phyloP scores from a whole-genome alignment of 2,113 vertebrate species.

The Heterocephalus glaber region DNA sequence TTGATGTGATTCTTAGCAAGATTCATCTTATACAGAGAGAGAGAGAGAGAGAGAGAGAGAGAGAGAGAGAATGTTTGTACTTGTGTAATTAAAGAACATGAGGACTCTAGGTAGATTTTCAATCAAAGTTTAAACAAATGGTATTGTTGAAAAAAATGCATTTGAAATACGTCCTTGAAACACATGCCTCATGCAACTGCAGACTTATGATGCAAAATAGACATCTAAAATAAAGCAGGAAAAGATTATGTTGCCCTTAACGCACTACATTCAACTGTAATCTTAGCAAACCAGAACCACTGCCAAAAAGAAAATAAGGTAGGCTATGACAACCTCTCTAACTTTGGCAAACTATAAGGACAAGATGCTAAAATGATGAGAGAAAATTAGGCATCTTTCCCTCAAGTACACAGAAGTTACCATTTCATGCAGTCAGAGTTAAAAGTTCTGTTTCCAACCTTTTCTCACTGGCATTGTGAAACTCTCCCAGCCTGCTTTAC shows the following conservation, averaged over 20 bases:
- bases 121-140: not conserved
- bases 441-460: not conserved
- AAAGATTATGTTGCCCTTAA: not conserved
- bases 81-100: not conserved
- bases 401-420: conserved; percentile 36
- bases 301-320: not conserved
- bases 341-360: conserved; percentile 2
- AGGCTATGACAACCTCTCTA: not conserved
- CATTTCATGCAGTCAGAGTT: not conserved
- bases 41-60: too few relatives aligned
- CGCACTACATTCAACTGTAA: not conserved
- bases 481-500: not conserved
- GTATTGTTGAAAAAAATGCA: not conserved
- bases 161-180: not conserved
- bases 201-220: not conserved
- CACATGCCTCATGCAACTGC: not conserved
- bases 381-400: not conserved
- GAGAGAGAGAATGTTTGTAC: not conserved
- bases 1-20: not conserved
- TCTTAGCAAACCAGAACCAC: not conserved
- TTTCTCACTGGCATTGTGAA: not conserved
- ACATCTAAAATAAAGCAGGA: not conserved
- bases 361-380: not conserved
- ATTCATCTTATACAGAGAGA: not conserved
- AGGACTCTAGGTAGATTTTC: not conserved